These are phyloP conservation scores for Urosaurus nigricauda DNA, from an alignment of 2,797 vertebrate species.

Conservation along the genomic window DNA sequence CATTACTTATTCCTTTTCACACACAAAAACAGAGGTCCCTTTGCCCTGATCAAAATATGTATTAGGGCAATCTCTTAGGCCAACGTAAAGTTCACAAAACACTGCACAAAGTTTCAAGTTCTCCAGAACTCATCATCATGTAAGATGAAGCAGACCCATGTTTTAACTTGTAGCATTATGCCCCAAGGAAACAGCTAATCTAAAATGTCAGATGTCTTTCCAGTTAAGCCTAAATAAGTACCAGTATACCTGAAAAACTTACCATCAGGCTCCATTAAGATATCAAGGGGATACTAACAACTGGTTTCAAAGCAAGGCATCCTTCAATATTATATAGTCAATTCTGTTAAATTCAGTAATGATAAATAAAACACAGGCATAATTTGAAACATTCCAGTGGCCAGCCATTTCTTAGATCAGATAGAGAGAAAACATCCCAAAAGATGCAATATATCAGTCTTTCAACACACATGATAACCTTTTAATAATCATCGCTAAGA, in stretches of 20 bases:
- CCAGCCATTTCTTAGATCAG: no score
- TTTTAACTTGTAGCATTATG: conserved; percentile 1
- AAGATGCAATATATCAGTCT: no score
- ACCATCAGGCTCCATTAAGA: neutral
- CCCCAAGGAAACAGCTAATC: neutral
- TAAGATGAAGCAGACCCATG: neutral
- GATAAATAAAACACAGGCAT: no score
- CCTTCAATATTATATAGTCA: neutral
- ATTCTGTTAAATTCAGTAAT: neutral
- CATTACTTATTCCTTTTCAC: neutral
- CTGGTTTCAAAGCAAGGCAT: neutral
- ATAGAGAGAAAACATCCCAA: no score
- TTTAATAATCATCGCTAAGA: no score
- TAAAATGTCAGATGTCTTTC: conserved; percentile 3
- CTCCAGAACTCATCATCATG: neutral
- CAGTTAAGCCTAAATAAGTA: neutral
- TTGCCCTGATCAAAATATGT: neutral
- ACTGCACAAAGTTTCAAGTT: neutral
- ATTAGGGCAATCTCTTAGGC: neutral
- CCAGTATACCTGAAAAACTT: neutral
- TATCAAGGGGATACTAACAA: neutral
- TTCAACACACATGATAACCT: no score
- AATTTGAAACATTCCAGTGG: no score
- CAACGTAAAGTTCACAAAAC: neutral
- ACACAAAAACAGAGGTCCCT: neutral